A percentile compares a stretch with the other conserved stretches of the same genome.
phyloP scores from a whole-genome alignment of 2,113 vertebrate genomes.

The Theropithecus gelada region DNA sequence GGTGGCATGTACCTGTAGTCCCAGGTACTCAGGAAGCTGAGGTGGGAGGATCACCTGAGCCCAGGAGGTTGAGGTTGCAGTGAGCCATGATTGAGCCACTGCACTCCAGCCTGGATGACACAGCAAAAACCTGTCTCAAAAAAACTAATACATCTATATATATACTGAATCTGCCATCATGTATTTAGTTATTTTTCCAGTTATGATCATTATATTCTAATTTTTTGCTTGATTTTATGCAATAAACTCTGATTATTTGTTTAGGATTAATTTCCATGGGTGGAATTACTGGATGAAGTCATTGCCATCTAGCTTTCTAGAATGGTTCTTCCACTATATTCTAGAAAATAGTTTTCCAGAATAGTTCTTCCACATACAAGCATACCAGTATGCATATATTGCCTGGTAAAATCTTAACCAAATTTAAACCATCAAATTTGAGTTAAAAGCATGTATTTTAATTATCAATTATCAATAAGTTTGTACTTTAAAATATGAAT shows the following conservation, averaged over 20 bases:
- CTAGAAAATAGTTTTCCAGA: not conserved
- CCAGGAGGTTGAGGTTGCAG: no score
- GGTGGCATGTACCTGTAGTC: no score
- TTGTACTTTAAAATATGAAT: not conserved
- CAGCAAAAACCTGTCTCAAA: no score
- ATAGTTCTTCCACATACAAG: not conserved
- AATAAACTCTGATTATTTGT: not conserved
- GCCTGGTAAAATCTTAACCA: not conserved
- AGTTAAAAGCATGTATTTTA: not conserved
- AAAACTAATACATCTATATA: no score
- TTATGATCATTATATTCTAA: not conserved
- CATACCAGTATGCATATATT: not conserved
- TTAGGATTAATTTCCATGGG: not conserved
- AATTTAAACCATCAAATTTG: not conserved
- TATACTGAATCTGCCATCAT: not conserved
- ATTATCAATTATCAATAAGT: not conserved
- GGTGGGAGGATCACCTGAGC: no score
- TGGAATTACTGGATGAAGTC: not conserved
- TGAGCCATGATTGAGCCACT: no score
- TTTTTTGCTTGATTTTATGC: conserved; percentile 13
- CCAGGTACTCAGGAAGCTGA: no score
- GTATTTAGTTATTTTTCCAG: not conserved
- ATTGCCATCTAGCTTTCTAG: not conserved
- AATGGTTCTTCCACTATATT: not conserved
- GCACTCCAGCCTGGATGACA: no score